Evolutionary conservation across 2,797 vertebrate species (phyloP).

Genomic region (Nannoperca obscura): DNA sequence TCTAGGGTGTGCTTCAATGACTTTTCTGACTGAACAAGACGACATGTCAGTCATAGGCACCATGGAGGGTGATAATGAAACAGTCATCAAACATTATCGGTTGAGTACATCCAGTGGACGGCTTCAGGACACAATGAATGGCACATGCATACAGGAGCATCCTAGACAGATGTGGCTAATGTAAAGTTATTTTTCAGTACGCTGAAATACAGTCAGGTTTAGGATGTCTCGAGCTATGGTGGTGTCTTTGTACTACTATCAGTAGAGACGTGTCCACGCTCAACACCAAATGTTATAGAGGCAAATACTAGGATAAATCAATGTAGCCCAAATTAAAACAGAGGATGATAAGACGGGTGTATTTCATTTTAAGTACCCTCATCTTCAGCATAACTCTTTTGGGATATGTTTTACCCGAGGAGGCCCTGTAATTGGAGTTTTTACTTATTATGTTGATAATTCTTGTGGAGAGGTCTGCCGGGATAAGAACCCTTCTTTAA

Average conservation of each 20-base stretch:
- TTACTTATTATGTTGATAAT: constrained; percentile 10
- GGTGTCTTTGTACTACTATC: not conserved
- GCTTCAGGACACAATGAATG: constrained; percentile 56
- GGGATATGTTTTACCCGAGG: not conserved
- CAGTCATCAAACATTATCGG: constrained; percentile 67
- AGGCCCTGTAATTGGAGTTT: constrained; percentile 28
- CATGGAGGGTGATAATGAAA: constrained; percentile 68
- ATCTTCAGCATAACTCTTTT: constrained; percentile 12
- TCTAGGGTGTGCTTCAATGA: constrained; percentile 37
- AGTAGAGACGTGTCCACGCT: not conserved
- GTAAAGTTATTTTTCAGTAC: not conserved
- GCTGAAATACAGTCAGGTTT: constrained; percentile 19
- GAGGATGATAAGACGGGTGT: not conserved
- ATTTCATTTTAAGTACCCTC: constrained; percentile 1
- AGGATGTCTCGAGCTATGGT: not conserved
- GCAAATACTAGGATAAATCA: constrained; percentile 1
- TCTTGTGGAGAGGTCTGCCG: constrained; percentile 13
- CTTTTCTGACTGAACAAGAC: constrained; percentile 47
- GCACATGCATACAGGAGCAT: constrained; percentile 28
- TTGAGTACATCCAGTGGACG: constrained; percentile 53
- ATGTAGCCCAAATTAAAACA: constrained; percentile 2
- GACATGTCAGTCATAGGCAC: constrained; percentile 59
- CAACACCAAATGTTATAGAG: not conserved
- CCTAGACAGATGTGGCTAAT: constrained; percentile 35
- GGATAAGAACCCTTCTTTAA: constrained; percentile 34